These are phyloP conservation scores for Corbicula japonica DNA, from an alignment of 2,888 invertebrate species.

Conservation along the genomic window DNA sequence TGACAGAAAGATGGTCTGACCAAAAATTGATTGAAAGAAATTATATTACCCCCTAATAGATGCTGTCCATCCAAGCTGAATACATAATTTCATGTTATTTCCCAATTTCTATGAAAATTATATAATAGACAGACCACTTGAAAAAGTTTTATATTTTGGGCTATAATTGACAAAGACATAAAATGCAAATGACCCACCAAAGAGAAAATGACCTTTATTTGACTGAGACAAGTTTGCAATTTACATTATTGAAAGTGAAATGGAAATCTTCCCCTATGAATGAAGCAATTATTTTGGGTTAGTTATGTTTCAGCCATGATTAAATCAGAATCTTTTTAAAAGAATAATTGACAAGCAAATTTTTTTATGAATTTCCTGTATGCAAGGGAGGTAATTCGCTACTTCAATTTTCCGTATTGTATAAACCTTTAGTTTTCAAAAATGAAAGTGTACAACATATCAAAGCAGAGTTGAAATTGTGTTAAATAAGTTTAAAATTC, in stretches of 20 bases:
- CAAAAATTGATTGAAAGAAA: too few relatives aligned
- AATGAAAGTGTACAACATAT: too few relatives aligned
- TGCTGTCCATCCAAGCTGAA: conserved; percentile 34
- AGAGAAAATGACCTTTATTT: conserved; percentile 41
- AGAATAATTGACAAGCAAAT: conserved; percentile 2
- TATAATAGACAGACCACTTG: conserved; percentile 32
- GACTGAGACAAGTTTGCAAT: conserved; percentile 24
- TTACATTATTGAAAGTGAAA: conserved; percentile 45
- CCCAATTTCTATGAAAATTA: conserved; percentile 47
- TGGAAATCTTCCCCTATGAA: conserved; percentile 46
- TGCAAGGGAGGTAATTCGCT: conserved; percentile 3
- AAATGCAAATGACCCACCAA: conserved; percentile 39
- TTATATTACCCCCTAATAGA: conserved; percentile 50
- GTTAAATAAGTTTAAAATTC: too few relatives aligned
- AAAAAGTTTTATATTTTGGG: conserved; percentile 52
- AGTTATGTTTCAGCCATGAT: conserved; percentile 40
- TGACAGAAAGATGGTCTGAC: too few relatives aligned
- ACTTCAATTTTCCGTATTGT: too few relatives aligned
- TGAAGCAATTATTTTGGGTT: conserved; percentile 46
- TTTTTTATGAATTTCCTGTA: conserved; percentile 1
- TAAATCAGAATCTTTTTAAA: conserved; percentile 28
- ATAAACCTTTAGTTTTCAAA: too few relatives aligned
- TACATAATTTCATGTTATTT: conserved; percentile 42
- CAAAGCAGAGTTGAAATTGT: too few relatives aligned
- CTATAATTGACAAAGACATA: conserved; percentile 44